These are phyloP conservation scores for Podargus strigoides DNA, from an alignment of 2,797 vertebrate species.

Conservation along the genomic window DNA sequence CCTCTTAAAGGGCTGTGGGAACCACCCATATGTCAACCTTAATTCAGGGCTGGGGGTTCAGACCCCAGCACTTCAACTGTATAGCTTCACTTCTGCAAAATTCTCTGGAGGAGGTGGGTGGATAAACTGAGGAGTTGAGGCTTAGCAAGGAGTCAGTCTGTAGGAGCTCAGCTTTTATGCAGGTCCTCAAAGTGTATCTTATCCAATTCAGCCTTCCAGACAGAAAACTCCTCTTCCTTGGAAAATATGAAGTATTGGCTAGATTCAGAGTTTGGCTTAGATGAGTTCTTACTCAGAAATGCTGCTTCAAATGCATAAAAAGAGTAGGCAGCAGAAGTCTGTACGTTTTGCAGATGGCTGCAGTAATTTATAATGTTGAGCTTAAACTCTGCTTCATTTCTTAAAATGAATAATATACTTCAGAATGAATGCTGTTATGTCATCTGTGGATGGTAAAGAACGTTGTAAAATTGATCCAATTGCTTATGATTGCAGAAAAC, in stretches of 20 bases:
- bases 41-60: too few relatives aligned
- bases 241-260: not conserved
- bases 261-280: not conserved
- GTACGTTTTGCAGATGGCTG: not conserved
- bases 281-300: not conserved
- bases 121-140: constrained; percentile 40
- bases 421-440: not conserved
- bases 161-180: constrained; percentile 27
- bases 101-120: not conserved
- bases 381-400: not conserved
- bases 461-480: not conserved
- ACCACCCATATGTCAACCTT: too few relatives aligned
- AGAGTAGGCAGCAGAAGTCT: not conserved
- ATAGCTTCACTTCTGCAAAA: not conserved
- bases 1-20: too few relatives aligned
- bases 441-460: not conserved
- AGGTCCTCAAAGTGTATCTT: not conserved
- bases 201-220: constrained; percentile 16
- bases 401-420: not conserved
- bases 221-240: not conserved
- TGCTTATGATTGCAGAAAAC: not conserved
- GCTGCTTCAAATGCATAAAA: not conserved
- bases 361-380: not conserved
- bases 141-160: constrained; percentile 40
- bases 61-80: too few relatives aligned